Percentiles rank a stretch among this genome's conserved stretches.
Conservation (phyloP, 2,888 invertebrate genomes). For the Apantesis nais region DNA sequence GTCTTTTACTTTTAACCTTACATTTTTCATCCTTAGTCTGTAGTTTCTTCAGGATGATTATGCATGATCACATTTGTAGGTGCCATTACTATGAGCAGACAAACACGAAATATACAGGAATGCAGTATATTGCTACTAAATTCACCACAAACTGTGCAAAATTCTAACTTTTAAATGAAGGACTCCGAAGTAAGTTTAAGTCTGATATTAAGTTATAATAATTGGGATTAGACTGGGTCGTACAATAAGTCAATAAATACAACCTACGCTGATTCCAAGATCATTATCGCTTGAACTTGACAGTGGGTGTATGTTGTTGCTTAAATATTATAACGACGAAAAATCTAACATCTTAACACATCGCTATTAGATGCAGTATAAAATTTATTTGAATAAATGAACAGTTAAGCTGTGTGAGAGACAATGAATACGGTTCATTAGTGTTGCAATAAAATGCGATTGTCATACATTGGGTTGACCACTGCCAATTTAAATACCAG, state of each 20-base stretch:
- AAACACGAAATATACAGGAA: slow-evolving; percentile 17
- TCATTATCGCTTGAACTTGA: slow-evolving; percentile 72
- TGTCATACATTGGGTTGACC: slow-evolving; percentile 57
- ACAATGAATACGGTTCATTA: slow-evolving; percentile 76
- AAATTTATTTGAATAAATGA: slow-evolving; percentile 67
- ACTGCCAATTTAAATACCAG: slow-evolving; percentile 64
- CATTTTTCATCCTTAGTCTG: not conserved
- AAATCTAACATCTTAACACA: slow-evolving; percentile 56
- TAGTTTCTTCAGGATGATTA: slow-evolving; percentile 55
- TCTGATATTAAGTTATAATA: slow-evolving; percentile 43
- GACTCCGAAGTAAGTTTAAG: not conserved
- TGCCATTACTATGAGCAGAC: slow-evolving; percentile 29
- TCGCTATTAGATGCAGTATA: slow-evolving; percentile 59
- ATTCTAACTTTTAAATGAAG: slow-evolving; percentile 27
- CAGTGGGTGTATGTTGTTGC: slow-evolving; percentile 71
- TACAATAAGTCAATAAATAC: slow-evolving; percentile 70
- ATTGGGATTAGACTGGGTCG: slow-evolving; percentile 52
- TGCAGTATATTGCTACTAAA: slow-evolving; percentile 9
- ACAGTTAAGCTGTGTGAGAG: slow-evolving; percentile 70
- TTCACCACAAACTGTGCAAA: slow-evolving; percentile 37
- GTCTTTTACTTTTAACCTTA: slow-evolving; percentile 48
- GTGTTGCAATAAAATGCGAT: slow-evolving; percentile 67
- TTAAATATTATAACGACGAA: slow-evolving; percentile 74
- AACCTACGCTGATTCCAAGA: slow-evolving; percentile 79
- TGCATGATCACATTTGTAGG: slow-evolving; percentile 8